Conservation (phyloP, 1,140 invertebrate species). For the Orchesella cincta region DNA sequence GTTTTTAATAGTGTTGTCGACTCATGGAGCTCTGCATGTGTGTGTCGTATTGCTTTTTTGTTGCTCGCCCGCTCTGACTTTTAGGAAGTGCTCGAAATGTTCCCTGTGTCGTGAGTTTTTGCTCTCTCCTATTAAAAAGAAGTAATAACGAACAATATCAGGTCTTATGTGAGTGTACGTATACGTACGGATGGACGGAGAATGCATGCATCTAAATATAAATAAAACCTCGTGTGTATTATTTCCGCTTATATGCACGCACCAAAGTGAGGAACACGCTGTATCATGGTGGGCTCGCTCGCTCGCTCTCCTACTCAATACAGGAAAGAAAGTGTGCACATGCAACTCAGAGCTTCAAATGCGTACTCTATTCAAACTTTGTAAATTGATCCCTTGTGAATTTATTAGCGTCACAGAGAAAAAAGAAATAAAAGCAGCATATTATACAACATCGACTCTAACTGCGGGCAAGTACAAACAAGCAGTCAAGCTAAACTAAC, state of each 20-base stretch:
- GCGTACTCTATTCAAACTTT: neutral
- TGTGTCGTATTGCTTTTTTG: too few species aligned
- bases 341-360: neutral
- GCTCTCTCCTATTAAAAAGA: too few species aligned
- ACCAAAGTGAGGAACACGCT: too few species aligned
- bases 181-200: neutral
- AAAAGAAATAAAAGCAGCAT: neutral
- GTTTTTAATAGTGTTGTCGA: too few species aligned
- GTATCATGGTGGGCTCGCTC: too few species aligned
- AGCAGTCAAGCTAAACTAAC: neutral
- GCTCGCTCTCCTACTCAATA: neutral
- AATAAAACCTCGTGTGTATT: neutral
- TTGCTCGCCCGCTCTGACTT: too few species aligned
- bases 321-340: neutral
- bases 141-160: too few species aligned
- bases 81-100: too few species aligned
- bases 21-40: too few species aligned
- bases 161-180: too few species aligned
- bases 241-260: neutral
- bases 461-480: neutral
- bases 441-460: neutral
- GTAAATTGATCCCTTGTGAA: conserved; percentile 3
- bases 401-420: neutral
- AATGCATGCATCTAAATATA: neutral
- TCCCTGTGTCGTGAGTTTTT: too few species aligned